phyloP scores from a whole-genome alignment of 2,888 invertebrate genomes.

The Phyto melanocephala region DNA sequence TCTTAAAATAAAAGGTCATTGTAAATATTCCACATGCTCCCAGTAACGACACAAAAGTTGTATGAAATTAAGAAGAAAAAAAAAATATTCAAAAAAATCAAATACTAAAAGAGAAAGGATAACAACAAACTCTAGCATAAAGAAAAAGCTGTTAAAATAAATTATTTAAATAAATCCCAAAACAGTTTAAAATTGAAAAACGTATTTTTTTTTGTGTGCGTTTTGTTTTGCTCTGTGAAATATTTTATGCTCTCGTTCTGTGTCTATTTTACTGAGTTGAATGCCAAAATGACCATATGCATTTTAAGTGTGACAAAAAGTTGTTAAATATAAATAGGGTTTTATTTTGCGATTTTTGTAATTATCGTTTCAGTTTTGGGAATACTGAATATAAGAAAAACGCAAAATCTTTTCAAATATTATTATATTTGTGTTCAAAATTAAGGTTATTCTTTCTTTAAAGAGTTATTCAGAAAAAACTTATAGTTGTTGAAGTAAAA shows the following conservation, averaged over 20 bases:
- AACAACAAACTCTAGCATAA: not conserved
- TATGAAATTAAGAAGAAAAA: not conserved
- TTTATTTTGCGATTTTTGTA: too few relatives aligned
- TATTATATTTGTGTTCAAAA: too few relatives aligned
- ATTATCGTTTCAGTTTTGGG: too few relatives aligned
- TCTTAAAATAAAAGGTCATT: conserved; percentile 20
- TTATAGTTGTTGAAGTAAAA: too few relatives aligned
- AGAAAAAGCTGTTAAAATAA: conserved; percentile 2
- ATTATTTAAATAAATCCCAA: conserved; percentile 51
- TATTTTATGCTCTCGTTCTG: not conserved
- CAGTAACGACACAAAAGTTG: not conserved
- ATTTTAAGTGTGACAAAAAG: too few relatives aligned
- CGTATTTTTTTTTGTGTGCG: not conserved
- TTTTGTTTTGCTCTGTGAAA: too few relatives aligned
- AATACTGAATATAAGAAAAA: too few relatives aligned
- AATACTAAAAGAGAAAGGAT: too few relatives aligned
- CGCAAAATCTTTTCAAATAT: too few relatives aligned
- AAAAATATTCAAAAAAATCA: not conserved
- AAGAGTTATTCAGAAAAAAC: too few relatives aligned
- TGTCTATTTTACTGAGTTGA: not conserved
- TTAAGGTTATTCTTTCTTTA: too few relatives aligned
- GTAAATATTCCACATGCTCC: conserved; percentile 30
- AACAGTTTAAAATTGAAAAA: conserved; percentile 43
- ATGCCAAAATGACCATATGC: conserved; percentile 53
- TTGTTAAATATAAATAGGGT: too few relatives aligned